phyloP scores from a whole-genome alignment of 2,113 vertebrate genomes.

The Amphiprion percula region DNA sequence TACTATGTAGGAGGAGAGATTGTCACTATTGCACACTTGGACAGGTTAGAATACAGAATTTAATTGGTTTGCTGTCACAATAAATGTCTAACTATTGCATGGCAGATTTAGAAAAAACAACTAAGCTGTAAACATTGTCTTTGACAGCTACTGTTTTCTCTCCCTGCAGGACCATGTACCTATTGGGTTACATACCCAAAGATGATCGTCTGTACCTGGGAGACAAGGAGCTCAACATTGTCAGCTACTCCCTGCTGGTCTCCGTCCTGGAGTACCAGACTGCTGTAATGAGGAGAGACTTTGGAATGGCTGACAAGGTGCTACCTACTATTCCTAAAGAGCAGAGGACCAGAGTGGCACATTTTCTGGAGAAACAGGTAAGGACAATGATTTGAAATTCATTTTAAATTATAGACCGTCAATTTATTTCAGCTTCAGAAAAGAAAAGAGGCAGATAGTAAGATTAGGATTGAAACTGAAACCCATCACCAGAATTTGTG shows the following conservation, averaged over 20 bases:
- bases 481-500: neutral
- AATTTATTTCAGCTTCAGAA: neutral
- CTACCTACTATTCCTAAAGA: slow-evolving; percentile 98
- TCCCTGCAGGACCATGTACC: slow-evolving; percentile 94
- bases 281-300: slow-evolving; percentile 98
- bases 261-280: slow-evolving; percentile 98
- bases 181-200: slow-evolving; percentile 98
- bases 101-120: neutral
- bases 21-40: slow-evolving; percentile 98
- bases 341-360: slow-evolving; percentile 96
- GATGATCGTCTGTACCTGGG: slow-evolving; percentile 98
- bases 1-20: slow-evolving; percentile 99
- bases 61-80: neutral
- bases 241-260: slow-evolving; percentile 96
- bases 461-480: neutral
- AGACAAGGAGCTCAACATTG: slow-evolving; percentile 98
- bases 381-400: slow-evolving; percentile 22
- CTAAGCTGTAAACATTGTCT: neutral
- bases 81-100: neutral
- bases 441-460: no score
- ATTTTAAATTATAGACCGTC: neutral
- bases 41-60: slow-evolving; percentile 86
- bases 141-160: neutral
- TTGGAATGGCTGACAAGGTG: slow-evolving; percentile 97
- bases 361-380: slow-evolving; percentile 98